Base-by-base conservation (phyloP, 2,888 invertebrate genomes). In the Spatulosminthurus flaviceps region DNA sequence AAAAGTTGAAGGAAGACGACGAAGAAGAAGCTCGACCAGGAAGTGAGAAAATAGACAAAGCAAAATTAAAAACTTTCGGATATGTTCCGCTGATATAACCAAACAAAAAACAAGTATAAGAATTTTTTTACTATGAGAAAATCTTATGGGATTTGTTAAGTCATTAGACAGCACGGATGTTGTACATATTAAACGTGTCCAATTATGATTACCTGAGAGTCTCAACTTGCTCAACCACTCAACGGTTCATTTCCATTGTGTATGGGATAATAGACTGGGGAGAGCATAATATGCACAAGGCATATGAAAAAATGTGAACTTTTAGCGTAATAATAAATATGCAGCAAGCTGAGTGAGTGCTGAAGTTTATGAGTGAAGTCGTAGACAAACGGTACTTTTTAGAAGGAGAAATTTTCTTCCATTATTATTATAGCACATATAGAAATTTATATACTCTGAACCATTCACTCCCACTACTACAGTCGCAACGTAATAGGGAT, bases 401-500 rank as follows among this genome's bases (percentile, higher is more conserved):
- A 41, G 34, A 64, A 70, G 42, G 70, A 70, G 70, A 70, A 70
- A 70, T 70, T 70, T 21, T 64, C 22, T 70, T 70, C 34, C 70
- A n/a, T n/a, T n/a, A n/a, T n/a, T n/a, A n/a, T n/a, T n/a, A n/a
- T n/a, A n/a, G n/a, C n/a, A n/a, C n/a, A n/a, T n/a, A n/a, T n/a
- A n/a, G n/a, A n/a, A n/a, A n/a, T n/a, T 41, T 70, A 41, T 41
- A 21, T 34, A 9, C 34, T 34, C 70, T 70, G 0, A 74, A 61
- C 22, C 2, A 24, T 41, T 34, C 24, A 75, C 64, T 75, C 64
- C 66, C 64, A 75, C 64, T 66, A 66, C 19, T 66, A 66, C 19
- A 64, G 64, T 66, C 66, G n/a, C n/a, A 64, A 66, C 66, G 75
- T 75, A 75, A 66, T 66, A 29, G 24, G 75, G 61, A 66, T 75